These are phyloP conservation scores for Hemicentrotus pulcherrimus DNA, from an alignment of 35 echinoderm and acorn worm species.

Conservation along the genomic window DNA sequence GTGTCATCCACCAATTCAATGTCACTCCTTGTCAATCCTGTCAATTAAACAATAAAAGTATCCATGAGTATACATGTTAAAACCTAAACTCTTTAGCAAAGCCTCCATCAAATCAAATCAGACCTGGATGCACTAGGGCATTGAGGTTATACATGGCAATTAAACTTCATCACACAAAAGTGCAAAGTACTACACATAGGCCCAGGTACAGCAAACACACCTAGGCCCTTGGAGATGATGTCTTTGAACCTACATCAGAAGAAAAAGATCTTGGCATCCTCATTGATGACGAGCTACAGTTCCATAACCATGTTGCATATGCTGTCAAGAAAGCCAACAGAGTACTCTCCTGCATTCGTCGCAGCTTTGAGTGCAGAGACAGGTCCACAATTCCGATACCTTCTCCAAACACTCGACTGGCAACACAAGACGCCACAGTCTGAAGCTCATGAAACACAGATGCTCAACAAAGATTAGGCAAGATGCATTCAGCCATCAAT, in stretches of 20 bases:
- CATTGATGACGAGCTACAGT: too few relatives aligned
- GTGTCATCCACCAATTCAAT: background rate
- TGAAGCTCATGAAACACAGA: background rate
- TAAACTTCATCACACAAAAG: background rate
- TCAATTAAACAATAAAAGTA: background rate
- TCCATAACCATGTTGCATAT: too few relatives aligned
- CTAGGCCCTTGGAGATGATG: background rate
- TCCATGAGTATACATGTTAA: background rate
- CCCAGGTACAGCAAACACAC: background rate
- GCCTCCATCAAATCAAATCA: background rate
- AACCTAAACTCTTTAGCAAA: background rate
- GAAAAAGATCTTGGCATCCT: too few relatives aligned
- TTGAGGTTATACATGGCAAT: too few relatives aligned
- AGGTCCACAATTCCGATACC: background rate
- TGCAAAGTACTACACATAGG: background rate
- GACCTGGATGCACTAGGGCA: too few relatives aligned
- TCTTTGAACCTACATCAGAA: too few relatives aligned
- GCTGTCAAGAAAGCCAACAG: too few relatives aligned
- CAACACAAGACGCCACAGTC: background rate
- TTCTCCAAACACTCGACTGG: background rate
- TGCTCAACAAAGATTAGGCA: too few relatives aligned
- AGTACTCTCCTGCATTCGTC: too few relatives aligned
- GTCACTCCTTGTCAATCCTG: background rate
- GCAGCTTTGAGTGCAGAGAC: too few relatives aligned
- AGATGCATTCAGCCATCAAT: background rate